Evolutionary conservation across 2,888 invertebrate species (phyloP).

Genomic region (Synergus umbraculus): DNA sequence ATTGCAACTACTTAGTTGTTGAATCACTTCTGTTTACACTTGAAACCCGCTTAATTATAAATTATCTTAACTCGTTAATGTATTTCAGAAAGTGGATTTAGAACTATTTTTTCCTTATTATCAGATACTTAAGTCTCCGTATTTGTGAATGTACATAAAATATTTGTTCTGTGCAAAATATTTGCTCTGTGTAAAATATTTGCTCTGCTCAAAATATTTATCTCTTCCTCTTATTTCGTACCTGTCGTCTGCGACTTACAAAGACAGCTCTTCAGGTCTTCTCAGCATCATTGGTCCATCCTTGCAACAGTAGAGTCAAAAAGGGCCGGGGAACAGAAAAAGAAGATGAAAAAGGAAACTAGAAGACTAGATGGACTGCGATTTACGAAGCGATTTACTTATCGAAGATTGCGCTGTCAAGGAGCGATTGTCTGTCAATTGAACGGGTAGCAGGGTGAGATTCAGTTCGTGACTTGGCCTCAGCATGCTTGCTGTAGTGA

Average conservation of each 20-base stretch:
- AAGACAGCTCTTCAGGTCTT: conserved; percentile 45
- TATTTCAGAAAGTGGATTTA: background rate
- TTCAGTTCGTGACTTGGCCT: conserved; percentile 45
- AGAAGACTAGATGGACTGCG: conserved; percentile 33
- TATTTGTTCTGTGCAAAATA: background rate
- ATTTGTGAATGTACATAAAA: background rate
- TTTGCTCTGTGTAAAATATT: too few relatives aligned
- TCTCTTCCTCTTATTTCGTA: conserved; percentile 42
- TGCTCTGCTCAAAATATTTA: too few relatives aligned
- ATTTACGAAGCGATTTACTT: conserved; percentile 53
- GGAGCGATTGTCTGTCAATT: conserved; percentile 45
- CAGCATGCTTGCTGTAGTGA: background rate
- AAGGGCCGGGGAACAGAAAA: conserved; percentile 42
- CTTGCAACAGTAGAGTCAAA: conserved; percentile 42
- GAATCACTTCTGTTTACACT: background rate
- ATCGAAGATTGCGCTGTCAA: conserved; percentile 51
- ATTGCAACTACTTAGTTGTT: background rate
- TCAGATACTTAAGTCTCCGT: background rate
- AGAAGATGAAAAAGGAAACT: background rate
- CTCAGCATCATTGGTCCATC: conserved; percentile 10
- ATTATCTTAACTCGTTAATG: background rate
- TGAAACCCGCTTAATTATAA: background rate
- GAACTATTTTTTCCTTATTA: too few relatives aligned
- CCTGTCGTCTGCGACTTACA: conserved; percentile 48
- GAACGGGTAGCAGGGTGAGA: conserved; percentile 39